Base-by-base conservation (phyloP, 2,888 invertebrate genomes). In the Melieria picta region DNA sequence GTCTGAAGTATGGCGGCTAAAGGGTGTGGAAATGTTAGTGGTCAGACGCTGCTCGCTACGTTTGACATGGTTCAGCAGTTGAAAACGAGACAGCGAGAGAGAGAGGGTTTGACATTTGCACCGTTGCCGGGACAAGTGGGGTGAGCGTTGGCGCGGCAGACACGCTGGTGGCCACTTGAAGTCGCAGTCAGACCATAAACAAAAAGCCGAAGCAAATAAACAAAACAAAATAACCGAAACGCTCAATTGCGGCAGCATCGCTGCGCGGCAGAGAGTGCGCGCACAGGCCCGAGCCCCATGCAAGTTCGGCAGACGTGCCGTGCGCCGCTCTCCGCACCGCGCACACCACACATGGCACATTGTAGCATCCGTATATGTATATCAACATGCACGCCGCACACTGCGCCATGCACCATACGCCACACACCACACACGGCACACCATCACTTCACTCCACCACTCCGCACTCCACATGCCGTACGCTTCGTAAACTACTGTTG, bases 191-290 rank as follows among this genome's bases (percentile, higher is more conserved):
- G 30, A 30, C 30, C 30, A 30, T 30, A 30, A 30, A 30, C 30
- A 3, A 9, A 52, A 52, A 52, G 13, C 13, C 52, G 52, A 52
- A 52, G n/a, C 52, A 13, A 52, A 52, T 13, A 13, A 52, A 52
- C 52, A 13, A 67, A 63, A 63, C 63, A 50, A 60, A 61, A 52
- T 71, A 71, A 72, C 67, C 64, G 72, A 65, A 69, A 64, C 62
- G 64, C 67, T 64, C 67, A 71, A 65, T 64, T 30, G 30, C 30
- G 30, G 30, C 30, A 30, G 30, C 30, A 30, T 30, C 30, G 30
- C 30, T 30, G 30, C 30, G 30, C 30, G 30, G 30, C 30, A 30
- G 30, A 30, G 30, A 30, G 30, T 30, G 30, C 30, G 30, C 30
- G 30, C 30, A 30, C 30, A 30, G 30, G 30, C 30, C 30, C 30